Evolutionary conservation across 2,797 vertebrate species (phyloP), one percentile per base, ranked within the genome.

Genomic region (Mycteria americana): DNA sequence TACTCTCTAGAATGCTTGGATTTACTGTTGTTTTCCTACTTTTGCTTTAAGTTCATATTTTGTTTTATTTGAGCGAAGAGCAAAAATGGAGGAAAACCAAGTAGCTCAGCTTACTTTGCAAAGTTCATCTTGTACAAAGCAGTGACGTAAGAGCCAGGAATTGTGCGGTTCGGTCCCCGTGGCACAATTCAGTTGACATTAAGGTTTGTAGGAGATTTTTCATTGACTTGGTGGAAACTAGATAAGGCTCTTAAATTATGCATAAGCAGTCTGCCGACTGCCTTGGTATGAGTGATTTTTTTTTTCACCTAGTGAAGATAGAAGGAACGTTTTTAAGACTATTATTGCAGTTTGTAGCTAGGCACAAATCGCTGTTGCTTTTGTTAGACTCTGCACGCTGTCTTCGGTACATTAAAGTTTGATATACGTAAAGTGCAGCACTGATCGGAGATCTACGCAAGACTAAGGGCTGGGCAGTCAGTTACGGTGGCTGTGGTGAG

Each of bases 221-320:
- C 87, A 80, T 10, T 89, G 91, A 70, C 85, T 60, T 39, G 18
- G 35, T 96, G 56, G 87, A 83, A 93, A 70, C 64, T 57, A 68
- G 48, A 83, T 45, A 75, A 91, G 45, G 46, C 53, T 94, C 11
- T 72, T 96, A 16, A 91, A 92, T 95, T n/a, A 88, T 94, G 85
- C 22, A 85, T 60, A 37, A 89, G 70, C 65, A 84, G 88, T n/a
- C 69, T 94, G 85, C 92, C 51, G 70, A 28, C 77, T 92, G 84
- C 64, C 54, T 28, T 14, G 18, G 28, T 39, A 33, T 18, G 73
- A 84, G 62, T 56, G 87, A 72, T 80, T 70, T 83, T 37, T 83
- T 37, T n/a, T 37, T 87, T 91, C 77, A 53, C 31, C 65, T 86
- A 25, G 10, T 46, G 81, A 80, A 67, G 78, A 33, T 2, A 72